These are phyloP conservation scores for Oscheius sp. DNA, from an alignment of 1,140 invertebrate species.

Conservation along the genomic window DNA sequence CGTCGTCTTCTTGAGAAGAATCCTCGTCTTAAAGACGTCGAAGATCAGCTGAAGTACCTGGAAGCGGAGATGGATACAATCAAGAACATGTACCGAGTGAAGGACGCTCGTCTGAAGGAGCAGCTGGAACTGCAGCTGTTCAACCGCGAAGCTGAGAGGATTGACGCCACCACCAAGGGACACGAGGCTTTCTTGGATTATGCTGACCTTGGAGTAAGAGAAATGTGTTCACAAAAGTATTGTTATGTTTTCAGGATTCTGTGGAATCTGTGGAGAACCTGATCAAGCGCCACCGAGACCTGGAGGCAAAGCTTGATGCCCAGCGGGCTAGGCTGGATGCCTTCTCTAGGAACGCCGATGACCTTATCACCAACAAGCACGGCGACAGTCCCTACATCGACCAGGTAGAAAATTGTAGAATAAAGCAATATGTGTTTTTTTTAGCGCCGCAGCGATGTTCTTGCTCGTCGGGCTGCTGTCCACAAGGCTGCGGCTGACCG, in stretches of 20 bases:
- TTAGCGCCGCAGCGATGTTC: conserved; percentile 73
- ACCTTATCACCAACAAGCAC: conserved; percentile 77
- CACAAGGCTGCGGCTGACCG: conserved; percentile 74
- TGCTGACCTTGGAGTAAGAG: conserved; percentile 79
- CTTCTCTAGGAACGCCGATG: conserved; percentile 81
- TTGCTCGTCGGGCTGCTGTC: conserved; percentile 72
- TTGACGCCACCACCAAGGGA: conserved; percentile 87
- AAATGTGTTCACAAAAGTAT: conserved; percentile 37
- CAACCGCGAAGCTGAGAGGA: conserved; percentile 92
- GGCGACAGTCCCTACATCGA: conserved; percentile 68
- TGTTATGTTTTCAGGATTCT: conserved; percentile 67
- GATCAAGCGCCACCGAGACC: conserved; percentile 87
- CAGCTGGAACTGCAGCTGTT: conserved; percentile 79
- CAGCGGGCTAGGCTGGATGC: conserved; percentile 86
- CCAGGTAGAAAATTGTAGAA: conserved; percentile 23
- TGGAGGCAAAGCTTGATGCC: conserved; percentile 84
- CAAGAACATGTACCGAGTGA: conserved; percentile 12
- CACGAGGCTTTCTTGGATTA: conserved; percentile 90
- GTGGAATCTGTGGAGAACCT: conserved; percentile 90
- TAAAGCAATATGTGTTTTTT: conserved; percentile 69
- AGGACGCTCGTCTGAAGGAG: conserved; percentile 66
- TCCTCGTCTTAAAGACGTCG: conserved; percentile 61
- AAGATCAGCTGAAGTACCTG: conserved; percentile 39
- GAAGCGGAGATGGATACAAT: conserved; percentile 27
- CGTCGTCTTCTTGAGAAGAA: conserved; percentile 63